Base-by-base conservation (phyloP, 2,797 vertebrate species). In the Amphiprion clarkii region DNA sequence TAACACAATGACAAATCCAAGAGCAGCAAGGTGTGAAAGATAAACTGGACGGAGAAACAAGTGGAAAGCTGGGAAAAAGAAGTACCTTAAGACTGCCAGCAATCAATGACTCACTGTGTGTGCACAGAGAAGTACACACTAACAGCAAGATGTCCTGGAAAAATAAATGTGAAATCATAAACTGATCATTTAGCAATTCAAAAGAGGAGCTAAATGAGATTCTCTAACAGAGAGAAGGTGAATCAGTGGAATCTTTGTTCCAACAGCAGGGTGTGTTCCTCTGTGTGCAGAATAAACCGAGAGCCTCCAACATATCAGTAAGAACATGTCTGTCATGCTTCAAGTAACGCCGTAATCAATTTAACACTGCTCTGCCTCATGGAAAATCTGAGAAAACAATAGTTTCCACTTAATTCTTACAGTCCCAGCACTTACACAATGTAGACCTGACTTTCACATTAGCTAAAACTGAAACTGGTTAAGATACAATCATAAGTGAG, bases 1-100 rank as follows among this genome's bases (percentile, higher is more conserved):
- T 73, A 82, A 74, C 67, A 84, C 52, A 82, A 81, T 67, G 42
- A 74, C 56, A 74, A 76, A 85, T 76, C 65, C 72, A 79, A 76
- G 27, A 68, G 71, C 54, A 54, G 57, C 68, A 78, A 82, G 21
- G 81, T 82, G 78, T 84, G 83, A 87, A 75, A 62, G 36, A 84
- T 48, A 87, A 76, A 81, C 40, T 77, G 65, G 78, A 82, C 29
- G 78, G 74, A 72, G 66, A 76, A 72, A 57, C 67, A 67, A 86
- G 51, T 31, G 42, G 54, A 71, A 62, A 52, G 60, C 29, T 77
- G 71, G 64, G 60, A 67, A 53, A 74, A 55, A 75, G 58, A 57
- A 69, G 29, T 75, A 48, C 51, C 44, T 66, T 6, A 55, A 66
- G 44, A 72, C 60, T 69, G 79, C 71, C 84, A 78, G 55, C 52